Percentiles rank a stretch among this genome's conserved stretches.
These are phyloP conservation scores for Nesoenas mayeri DNA, from an alignment of 2,113 vertebrate genomes.

Conservation along the genomic window DNA sequence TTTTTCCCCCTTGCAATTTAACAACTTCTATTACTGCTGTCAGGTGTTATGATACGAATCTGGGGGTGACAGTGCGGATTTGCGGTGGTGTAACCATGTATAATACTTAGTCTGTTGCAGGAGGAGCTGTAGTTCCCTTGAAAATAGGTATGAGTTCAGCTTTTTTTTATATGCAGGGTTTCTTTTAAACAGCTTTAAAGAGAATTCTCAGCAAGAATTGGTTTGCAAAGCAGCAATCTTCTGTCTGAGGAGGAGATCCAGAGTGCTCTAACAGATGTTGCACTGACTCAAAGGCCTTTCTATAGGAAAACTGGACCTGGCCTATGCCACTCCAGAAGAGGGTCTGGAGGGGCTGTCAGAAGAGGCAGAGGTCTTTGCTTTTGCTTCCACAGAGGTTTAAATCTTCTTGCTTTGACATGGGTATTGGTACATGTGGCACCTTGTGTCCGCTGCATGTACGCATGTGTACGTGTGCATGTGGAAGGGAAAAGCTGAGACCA, in stretches of 20 bases:
- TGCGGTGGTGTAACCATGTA: not conserved
- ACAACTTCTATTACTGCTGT: not conserved
- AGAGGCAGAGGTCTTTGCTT: not conserved
- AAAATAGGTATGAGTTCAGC: not conserved
- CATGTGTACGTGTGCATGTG: rapidly evolving
- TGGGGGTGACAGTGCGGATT: not conserved
- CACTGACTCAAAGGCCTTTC: not conserved
- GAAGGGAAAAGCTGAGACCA: not conserved
- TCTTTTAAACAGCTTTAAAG: not conserved
- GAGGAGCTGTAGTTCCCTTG: not conserved
- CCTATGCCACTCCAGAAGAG: not conserved
- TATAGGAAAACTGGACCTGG: not conserved
- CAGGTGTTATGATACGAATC: not conserved
- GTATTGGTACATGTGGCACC: not conserved
- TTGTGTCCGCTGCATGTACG: not conserved
- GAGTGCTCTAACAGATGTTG: not conserved
- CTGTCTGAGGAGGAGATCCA: not conserved
- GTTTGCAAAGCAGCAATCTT: not conserved
- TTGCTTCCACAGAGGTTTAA: not conserved
- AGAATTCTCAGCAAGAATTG: not conserved
- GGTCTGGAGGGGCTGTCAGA: not conserved
- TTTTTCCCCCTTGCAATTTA: not conserved
- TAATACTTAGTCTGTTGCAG: not conserved
- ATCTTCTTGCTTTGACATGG: not conserved
- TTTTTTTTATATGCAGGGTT: not conserved